Base-by-base conservation (phyloP, 2,797 vertebrate genomes). In the Phoxinus dragarum region DNA sequence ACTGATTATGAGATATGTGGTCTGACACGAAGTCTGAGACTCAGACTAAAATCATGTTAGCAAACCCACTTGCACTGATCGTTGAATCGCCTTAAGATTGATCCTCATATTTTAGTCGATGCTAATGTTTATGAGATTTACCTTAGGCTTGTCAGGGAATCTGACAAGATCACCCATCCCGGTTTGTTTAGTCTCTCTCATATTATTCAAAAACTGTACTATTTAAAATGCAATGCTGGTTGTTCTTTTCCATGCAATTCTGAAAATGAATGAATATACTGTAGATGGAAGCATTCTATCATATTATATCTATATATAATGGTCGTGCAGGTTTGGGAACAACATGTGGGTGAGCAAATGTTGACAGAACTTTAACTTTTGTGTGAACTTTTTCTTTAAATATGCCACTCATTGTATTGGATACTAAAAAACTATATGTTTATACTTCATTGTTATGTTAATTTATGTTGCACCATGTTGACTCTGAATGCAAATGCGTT, bases 1-100 rank as follows among this genome's bases (percentile, higher is more conserved):
- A 72, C 71, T 88, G 89, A 91, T 90, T 90, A 84, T 86, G 88
- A 90, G 88, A 89, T 87, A 87, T 90, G 87, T 84, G 88, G 90
- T 92, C 86, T 82, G 89, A 89, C 89, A 82, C 79, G 72, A 88
- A 86, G 72, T 68, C 59, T 64, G 85, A 92, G 66, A 73, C 82
- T 77, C n/a, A 36, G 38, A 40, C 44, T 80, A 72, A 68, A 71
- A 21, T 87, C 31, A 38, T 83, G 75, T 90, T 89, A 91, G 89
- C 77, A 77, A 87, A 90, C 88, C 86, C 80, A 82, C 88, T 82
- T 88, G 81, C 88, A 84, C 75, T 31, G 10, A 90, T 81, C 67
- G 61, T 34, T 86, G 89, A 90, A 92, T 89, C 84, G 73, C 86
- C 80, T 92, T 90, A 86, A 88, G 19, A 74, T 82, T 36, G 54